Evolutionary conservation across 2,888 invertebrate species (phyloP), one percentile per base, ranked within the genome.

Genomic region (Erannis defoliaria): DNA sequence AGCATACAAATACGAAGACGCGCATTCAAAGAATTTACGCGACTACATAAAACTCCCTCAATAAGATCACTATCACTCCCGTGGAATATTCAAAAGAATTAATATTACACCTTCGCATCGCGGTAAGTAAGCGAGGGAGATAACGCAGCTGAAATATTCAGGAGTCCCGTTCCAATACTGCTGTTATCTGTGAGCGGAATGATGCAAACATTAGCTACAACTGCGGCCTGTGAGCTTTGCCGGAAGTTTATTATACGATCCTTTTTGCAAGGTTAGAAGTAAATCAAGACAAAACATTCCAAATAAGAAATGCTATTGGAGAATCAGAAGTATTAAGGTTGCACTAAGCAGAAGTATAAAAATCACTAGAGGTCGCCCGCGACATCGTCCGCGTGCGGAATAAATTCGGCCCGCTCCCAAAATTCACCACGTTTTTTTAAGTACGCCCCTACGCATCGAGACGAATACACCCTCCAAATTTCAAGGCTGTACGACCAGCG

Each of bases 41-140:
- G 45, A 42, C 49, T 60, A 60, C 65, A 67, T 67, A 64, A 67
- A 71, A 58, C 64, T 59, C 65, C 61, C 64, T 65, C 70, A 69
- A 66, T 70, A 63, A 70, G 73, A 72, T 73, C 66, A 63, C 64
- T 73, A 74, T 76, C 73, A 67, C 61, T 45, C 59, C 55, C 67
- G 45, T 75, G 64, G 72, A 77, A 78, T 78, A 80, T 81, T 75
- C 80, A 80, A 72, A 74, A 75, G 72, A 75, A 79, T 76, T 79
- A 78, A 77, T 76, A n/a, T n/a, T n/a, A n/a, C n/a, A 73, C 75
- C 66, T 69, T 65, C 66, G 70, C 77, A 67, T 75, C 74, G 68
- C 57, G 68, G 69, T 76, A 73, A 74, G 75, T 73, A 80, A 77
- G 70, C 71, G 75, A 73, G 71, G 71, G 66, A 80, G 75, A 76